phyloP scores from a whole-genome alignment of 1,140 invertebrate genomes.

The Cepaea nemoralis region DNA sequence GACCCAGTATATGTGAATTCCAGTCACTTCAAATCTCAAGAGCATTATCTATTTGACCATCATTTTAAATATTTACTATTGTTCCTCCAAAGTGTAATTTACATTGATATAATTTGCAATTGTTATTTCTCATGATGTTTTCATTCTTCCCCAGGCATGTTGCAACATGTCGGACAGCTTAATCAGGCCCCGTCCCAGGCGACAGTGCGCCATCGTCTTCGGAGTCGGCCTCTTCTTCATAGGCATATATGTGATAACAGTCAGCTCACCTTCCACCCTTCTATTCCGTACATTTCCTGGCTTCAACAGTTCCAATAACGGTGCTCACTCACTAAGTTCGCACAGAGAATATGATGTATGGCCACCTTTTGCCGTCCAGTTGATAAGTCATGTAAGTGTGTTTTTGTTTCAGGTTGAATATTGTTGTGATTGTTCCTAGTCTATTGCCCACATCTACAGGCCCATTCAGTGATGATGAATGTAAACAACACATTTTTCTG shows the following conservation, averaged over 20 bases:
- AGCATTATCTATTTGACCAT: too few relatives aligned
- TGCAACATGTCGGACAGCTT: constrained; percentile 15
- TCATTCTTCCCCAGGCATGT: background rate
- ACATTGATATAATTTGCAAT: too few relatives aligned
- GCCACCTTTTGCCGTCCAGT: background rate
- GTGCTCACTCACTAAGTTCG: background rate
- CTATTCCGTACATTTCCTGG: background rate
- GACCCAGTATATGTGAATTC: too few relatives aligned
- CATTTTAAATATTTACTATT: too few relatives aligned
- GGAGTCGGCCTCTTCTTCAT: background rate
- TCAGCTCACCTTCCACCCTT: background rate
- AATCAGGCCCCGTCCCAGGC: background rate
- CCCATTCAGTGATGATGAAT: too few relatives aligned
- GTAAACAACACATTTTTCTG: too few relatives aligned
- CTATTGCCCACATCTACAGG: too few relatives aligned
- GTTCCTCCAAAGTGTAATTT: too few relatives aligned
- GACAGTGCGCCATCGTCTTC: background rate
- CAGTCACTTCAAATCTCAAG: too few relatives aligned
- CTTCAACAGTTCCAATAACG: background rate
- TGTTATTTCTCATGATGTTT: too few relatives aligned
- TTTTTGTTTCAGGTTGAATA: too few relatives aligned
- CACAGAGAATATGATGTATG: constrained; percentile 25
- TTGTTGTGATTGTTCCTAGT: too few relatives aligned
- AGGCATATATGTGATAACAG: background rate
- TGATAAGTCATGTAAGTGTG: constrained; percentile 15